Evolutionary conservation across 2,888 invertebrate genomes (phyloP), one percentile per base, ranked within the genome.

Genomic region (Caenorhabditis sp.): DNA sequence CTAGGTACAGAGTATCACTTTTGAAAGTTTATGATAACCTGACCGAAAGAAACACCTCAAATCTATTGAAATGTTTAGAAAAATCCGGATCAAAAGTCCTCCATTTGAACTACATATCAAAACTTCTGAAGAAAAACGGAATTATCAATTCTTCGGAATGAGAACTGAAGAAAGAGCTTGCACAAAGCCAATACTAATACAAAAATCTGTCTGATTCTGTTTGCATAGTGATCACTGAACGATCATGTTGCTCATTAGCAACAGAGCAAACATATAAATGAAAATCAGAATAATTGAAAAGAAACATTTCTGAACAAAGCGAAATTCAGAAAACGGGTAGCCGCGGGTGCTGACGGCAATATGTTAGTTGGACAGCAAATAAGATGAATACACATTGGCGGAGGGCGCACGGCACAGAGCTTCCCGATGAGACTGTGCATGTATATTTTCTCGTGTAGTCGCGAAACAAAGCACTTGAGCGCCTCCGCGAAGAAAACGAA

Each of bases 401-500:
- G 15, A 22, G 20, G n/a, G n/a, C n/a, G n/a, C n/a, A n/a, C 27
- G 37, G 41, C 27, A 52, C 39, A 41, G 35, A 26, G 58, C 20
- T n/a, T n/a, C n/a, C n/a, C 53, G 53, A 37, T 53, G 41, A 59
- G 46, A 61, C 56, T 39, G 61, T 45, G 45, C 45, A 73, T 73
- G 73, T 73, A 65, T 73, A 73, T 63, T 63, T 73, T 58, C 45
- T 71, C 70, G 53, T 71, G 61, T 73, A 50, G 50, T 48, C 43
- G 56, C 65, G 63, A 73, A 65, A 73, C 73, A 73, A 73, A 73
- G 73, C 73, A 73, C 73, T 73, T 53, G 65, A 73, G 58, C 45
- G 41, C 41, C 56, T 56, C 56, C 66, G 56, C 66, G 27, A 56
- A 56, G 56, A 52, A 52, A 58, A 56, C 27, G 48, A 65, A 73